These are phyloP conservation scores for Dusona sp. DNA, from an alignment of 2,888 invertebrate species.

Conservation along the genomic window DNA sequence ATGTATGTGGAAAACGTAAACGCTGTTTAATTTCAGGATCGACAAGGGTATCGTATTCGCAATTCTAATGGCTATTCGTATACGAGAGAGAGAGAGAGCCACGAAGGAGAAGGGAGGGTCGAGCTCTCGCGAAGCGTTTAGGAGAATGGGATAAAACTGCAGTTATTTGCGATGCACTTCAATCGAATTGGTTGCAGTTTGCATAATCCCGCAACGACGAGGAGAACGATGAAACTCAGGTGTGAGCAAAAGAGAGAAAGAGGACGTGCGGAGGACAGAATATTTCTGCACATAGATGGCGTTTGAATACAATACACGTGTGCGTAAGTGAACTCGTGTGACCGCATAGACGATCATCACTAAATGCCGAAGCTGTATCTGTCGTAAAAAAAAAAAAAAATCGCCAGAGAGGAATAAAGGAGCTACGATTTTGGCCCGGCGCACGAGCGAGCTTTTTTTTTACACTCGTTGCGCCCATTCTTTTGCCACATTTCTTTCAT, in stretches of 20 bases:
- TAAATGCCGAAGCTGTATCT: constrained; percentile 26
- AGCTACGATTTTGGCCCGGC: constrained; percentile 14
- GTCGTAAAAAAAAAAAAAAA: background rate
- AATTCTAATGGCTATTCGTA: constrained; percentile 77
- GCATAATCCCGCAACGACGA: constrained; percentile 81
- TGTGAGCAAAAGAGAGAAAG: constrained; percentile 15
- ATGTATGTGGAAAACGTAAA: no score
- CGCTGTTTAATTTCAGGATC: constrained; percentile 71
- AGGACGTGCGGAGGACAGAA: constrained; percentile 2
- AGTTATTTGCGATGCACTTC: constrained; percentile 84
- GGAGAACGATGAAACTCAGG: constrained; percentile 62
- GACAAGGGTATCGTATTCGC: constrained; percentile 67
- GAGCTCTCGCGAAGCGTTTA: constrained; percentile 75
- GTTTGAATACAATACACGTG: constrained; percentile 26
- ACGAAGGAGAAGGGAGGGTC: constrained; percentile 26
- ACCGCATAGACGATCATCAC: constrained; percentile 58
- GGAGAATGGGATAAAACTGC: constrained; percentile 81
- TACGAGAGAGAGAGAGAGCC: constrained; percentile 29
- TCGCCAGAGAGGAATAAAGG: background rate
- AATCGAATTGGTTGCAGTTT: constrained; percentile 84
- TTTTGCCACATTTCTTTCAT: constrained; percentile 19
- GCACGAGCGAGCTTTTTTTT: constrained; percentile 26
- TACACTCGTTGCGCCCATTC: constrained; percentile 22
- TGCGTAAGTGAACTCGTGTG: constrained; percentile 46
- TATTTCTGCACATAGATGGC: constrained; percentile 1